Evolutionary conservation across 2,113 vertebrate genomes (phyloP).

Genomic region (Epinephelus moara): DNA sequence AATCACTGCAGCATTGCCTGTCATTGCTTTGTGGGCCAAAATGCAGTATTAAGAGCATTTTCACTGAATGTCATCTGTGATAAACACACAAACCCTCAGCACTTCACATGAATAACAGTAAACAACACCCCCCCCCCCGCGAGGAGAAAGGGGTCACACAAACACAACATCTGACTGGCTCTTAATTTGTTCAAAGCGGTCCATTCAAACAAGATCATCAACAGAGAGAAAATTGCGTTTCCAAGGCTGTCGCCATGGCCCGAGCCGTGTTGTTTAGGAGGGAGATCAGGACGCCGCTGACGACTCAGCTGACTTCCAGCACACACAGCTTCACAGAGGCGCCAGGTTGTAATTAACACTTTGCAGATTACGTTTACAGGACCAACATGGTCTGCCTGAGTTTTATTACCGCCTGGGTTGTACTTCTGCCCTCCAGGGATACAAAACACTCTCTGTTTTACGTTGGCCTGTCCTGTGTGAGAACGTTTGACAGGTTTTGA

Average conservation of each 20-base stretch:
- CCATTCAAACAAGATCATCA: slow-evolving; percentile 73
- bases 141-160: slow-evolving; percentile 68
- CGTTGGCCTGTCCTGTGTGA: slow-evolving; percentile 52
- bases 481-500: slow-evolving; percentile 50
- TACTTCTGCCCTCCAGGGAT: slow-evolving; percentile 41
- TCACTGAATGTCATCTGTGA: slow-evolving; percentile 30
- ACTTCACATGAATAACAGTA: slow-evolving; percentile 69
- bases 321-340: slow-evolving; percentile 74
- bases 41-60: slow-evolving; percentile 23
- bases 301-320: slow-evolving; percentile 66
- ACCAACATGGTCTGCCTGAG: slow-evolving; percentile 76
- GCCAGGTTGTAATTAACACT: slow-evolving; percentile 83
- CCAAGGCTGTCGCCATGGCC: slow-evolving; percentile 62
- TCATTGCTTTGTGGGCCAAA: not conserved
- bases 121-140: slow-evolving; percentile 4
- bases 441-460: slow-evolving; percentile 70
- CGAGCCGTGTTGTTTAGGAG: slow-evolving; percentile 44
- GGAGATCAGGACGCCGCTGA: slow-evolving; percentile 63
- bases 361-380: slow-evolving; percentile 83
- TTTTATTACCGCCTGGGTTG: slow-evolving; percentile 73
- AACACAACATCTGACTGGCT: slow-evolving; percentile 69
- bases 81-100: slow-evolving; percentile 60
- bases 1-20: not conserved
- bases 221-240: slow-evolving; percentile 70
- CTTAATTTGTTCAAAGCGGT: slow-evolving; percentile 79